Conservation (phyloP, 2,797 vertebrate species). For the Cryptoblepharus egeriae region DNA sequence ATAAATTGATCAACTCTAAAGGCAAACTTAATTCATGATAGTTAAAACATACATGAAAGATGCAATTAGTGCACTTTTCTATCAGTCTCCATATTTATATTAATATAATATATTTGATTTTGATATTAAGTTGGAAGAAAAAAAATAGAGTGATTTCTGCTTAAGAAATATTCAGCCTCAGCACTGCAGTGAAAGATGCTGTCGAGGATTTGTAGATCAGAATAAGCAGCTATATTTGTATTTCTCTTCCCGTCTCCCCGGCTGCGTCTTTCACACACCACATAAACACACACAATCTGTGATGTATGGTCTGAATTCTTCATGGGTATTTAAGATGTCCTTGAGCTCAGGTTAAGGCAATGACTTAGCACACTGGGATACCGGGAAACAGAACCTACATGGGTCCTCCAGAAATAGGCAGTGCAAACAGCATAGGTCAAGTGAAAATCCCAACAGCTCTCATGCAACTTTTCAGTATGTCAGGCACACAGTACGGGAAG, state of each 20-base stretch:
- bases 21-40: neutral
- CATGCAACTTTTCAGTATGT: constrained; percentile 20
- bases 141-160: neutral
- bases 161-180: neutral
- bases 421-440: neutral
- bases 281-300: neutral
- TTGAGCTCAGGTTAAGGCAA: constrained; percentile 13
- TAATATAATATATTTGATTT: no score
- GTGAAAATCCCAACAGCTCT: constrained; percentile 23
- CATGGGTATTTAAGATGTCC: neutral
- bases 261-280: neutral
- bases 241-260: neutral
- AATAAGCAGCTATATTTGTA: neutral
- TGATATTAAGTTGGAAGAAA: neutral
- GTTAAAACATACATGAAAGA: neutral
- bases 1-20: no score
- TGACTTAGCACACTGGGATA: neutral
- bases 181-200: neutral
- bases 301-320: neutral
- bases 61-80: constrained; percentile 18
- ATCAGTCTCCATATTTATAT: rapidly evolving
- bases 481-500: neutral
- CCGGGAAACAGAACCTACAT: neutral
- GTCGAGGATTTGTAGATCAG: neutral
- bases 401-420: constrained; percentile 1